These are phyloP conservation scores for Nannospalax galili DNA, from an alignment of 2,113 vertebrate genomes.

Conservation along the genomic window DNA sequence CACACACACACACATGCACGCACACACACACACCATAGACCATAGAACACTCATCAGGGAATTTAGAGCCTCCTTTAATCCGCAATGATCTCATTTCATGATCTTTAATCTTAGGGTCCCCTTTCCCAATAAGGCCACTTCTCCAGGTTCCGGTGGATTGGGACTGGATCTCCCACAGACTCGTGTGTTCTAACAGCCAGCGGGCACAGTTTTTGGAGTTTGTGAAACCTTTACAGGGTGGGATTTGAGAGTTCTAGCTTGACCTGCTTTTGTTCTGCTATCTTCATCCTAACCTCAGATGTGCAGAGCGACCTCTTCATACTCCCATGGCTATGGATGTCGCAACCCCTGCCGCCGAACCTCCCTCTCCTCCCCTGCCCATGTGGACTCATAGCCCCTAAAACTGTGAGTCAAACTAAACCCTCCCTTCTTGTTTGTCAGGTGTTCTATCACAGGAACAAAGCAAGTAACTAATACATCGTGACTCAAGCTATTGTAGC, in stretches of 20 bases:
- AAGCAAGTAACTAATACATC: neutral
- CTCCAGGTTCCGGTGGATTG: neutral
- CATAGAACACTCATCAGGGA: neutral
- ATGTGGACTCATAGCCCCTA: neutral
- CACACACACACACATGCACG: neutral
- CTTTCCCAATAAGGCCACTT: neutral
- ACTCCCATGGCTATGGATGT: neutral
- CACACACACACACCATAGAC: neutral
- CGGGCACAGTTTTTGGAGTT: neutral
- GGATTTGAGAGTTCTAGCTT: no score
- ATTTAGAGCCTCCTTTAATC: neutral
- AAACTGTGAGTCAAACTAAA: neutral
- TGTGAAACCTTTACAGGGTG: neutral
- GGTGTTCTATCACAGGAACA: neutral
- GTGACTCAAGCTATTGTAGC: neutral
- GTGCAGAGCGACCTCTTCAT: neutral
- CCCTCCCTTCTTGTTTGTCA: neutral
- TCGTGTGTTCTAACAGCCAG: neutral
- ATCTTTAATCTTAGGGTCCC: no score
- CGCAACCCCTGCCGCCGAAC: neutral
- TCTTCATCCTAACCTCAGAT: no score
- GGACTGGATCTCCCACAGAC: no score
- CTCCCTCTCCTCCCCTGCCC: no score
- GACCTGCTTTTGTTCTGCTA: no score
- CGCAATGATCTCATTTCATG: neutral